A percentile compares a stretch with the other conserved stretches of the same genome.
phyloP scores from a whole-genome alignment of 2,888 invertebrate species.

The Drosophila meridiana region DNA sequence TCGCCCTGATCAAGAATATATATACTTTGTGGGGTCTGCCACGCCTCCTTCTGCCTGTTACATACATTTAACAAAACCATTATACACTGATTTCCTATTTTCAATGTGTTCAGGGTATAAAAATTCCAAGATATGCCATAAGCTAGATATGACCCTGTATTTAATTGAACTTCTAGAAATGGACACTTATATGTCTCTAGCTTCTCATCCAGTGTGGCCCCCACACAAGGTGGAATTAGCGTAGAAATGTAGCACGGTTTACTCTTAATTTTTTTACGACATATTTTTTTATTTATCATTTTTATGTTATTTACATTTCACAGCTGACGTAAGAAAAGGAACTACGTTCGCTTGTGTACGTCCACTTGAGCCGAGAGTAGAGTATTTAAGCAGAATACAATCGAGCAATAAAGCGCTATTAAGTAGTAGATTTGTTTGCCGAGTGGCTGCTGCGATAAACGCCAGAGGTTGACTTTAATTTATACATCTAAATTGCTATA shows the following conservation, averaged over 20 bases:
- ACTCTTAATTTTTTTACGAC: background rate
- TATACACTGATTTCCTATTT: too few relatives aligned
- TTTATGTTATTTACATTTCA: slow-evolving; percentile 13
- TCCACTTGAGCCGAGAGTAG: background rate
- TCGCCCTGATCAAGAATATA: too few relatives aligned
- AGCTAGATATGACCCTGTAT: background rate
- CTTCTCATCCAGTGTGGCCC: background rate
- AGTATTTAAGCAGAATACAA: slow-evolving; percentile 24
- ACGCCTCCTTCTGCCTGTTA: too few relatives aligned
- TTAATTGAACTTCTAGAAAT: background rate
- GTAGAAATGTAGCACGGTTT: background rate
- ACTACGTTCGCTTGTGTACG: slow-evolving; percentile 1
- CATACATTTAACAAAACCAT: too few relatives aligned
- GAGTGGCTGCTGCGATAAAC: slow-evolving; percentile 32
- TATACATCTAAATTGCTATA: slow-evolving; percentile 32
- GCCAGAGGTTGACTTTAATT: slow-evolving; percentile 26
- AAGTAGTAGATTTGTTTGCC: slow-evolving; percentile 26
- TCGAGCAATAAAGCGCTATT: slow-evolving; percentile 27
- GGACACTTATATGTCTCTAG: background rate
- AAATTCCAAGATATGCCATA: background rate
- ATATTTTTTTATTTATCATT: slow-evolving; percentile 24
- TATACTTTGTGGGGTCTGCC: too few relatives aligned
- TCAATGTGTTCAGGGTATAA: too few relatives aligned
- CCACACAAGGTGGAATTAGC: background rate
- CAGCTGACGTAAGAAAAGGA: slow-evolving; percentile 22